Evolutionary conservation across 2,888 invertebrate species (phyloP).

Genomic region (Dascillus cervinus): DNA sequence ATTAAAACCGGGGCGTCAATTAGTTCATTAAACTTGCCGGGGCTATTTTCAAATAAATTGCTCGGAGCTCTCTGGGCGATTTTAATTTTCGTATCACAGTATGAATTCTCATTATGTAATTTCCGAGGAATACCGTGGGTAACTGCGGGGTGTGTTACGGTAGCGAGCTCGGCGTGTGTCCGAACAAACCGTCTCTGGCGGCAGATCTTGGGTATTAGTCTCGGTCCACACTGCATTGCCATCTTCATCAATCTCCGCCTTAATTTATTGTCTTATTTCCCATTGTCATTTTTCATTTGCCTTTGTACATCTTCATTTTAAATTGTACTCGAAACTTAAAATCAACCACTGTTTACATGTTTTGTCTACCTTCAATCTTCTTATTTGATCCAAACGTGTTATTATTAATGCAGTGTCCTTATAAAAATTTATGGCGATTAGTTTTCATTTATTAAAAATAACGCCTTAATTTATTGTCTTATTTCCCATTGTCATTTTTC

Average conservation of each 20-base stretch:
- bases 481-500: constrained; percentile 36
- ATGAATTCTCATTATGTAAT: constrained; percentile 20
- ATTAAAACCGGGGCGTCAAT: too few species aligned
- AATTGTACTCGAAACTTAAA: constrained; percentile 24
- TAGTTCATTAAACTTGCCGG: too few species aligned
- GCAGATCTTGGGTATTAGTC: constrained; percentile 29
- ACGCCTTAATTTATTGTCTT: constrained; percentile 37
- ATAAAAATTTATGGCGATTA: too few species aligned
- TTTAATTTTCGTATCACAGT: constrained; percentile 24
- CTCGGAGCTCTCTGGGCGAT: constrained; percentile 13
- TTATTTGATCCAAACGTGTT: too few species aligned
- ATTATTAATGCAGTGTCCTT: too few species aligned
- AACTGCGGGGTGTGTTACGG: constrained; percentile 22
- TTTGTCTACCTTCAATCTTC: too few species aligned
- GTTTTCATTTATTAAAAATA: too few species aligned
- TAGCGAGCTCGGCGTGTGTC: constrained; percentile 18
- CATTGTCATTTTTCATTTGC: constrained; percentile 33
- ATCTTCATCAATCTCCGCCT: constrained; percentile 36
- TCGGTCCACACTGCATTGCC: constrained; percentile 29
- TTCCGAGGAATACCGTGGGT: constrained; percentile 21
- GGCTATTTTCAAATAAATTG: background rate
- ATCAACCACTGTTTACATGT: too few species aligned
- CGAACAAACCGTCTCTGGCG: constrained; percentile 16
- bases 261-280: constrained; percentile 40
- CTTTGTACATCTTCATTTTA: constrained; percentile 29